Base-by-base conservation (phyloP, 2,797 vertebrate species). In the Scarus forsteni region DNA sequence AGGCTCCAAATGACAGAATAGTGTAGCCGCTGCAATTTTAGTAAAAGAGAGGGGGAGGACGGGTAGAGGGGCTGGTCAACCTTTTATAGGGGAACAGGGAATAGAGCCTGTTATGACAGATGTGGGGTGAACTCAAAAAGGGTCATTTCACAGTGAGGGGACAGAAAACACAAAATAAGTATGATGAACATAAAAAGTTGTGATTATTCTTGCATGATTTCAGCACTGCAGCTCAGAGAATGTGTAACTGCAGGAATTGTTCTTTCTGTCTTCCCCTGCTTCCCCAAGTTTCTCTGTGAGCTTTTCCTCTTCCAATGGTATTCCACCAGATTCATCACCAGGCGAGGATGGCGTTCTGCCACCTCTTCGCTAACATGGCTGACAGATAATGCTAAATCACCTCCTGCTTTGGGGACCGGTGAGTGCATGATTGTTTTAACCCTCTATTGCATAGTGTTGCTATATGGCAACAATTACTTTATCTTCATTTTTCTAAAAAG, bases 351-450 rank as follows among this genome's bases (percentile, higher is more conserved):
- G 79, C 77, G 6, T 63, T 67, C 63, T 83, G 84, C 88, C 80
- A 86, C 83, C 63, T 77, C 74, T 42, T 75, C 66, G 76, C 65
- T 50, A 73, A 84, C 79, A 60, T 70, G 56, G 69, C 85, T 79
- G 79, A 87, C 78, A 88, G 80, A 90, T 77, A 68, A 89, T 74
- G 78, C 73, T 87, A 88, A 90, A 92, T 88, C 80, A 85, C 79
- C 79, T 85, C 79, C 81, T 86, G 78, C 87, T 88, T 86, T 77
- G 66, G 73, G 74, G 72, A 85, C 71, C 68, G 55, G 60, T 44
- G 52, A 75, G 83, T 85, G 67, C 75, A 75, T 77, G 80, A 80
- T 91, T 80, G 73, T 80, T 88, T 92, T 89, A n/a, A n/a, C n/a
- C n/a, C n/a, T n/a, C n/a, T n/a, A n/a, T n/a, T n/a, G n/a, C n/a